A percentile compares a stretch with the other conserved stretches of the same genome.
phyloP scores from a whole-genome alignment of 2,113 vertebrate species.

The Mustela nigripes region DNA sequence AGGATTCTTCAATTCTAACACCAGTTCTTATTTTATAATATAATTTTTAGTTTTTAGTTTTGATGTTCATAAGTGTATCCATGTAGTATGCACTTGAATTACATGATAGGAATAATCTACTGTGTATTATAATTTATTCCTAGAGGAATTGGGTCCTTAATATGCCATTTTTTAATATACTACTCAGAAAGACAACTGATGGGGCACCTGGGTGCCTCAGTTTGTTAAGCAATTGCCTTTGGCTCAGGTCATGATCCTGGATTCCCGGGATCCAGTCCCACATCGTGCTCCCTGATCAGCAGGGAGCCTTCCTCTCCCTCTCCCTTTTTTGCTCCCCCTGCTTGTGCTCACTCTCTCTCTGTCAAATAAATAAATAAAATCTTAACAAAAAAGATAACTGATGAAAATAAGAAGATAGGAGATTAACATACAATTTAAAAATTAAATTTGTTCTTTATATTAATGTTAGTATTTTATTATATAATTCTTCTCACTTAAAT shows the following conservation, averaged over 20 bases:
- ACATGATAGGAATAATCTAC: background rate
- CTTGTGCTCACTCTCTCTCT: too few relatives aligned
- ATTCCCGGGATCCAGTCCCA: too few relatives aligned
- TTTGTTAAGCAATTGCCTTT: too few relatives aligned
- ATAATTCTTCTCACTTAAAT: background rate
- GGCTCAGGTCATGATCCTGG: too few relatives aligned
- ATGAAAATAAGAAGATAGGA: background rate
- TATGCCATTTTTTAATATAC: background rate
- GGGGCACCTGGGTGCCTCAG: too few relatives aligned
- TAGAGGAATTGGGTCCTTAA: background rate
- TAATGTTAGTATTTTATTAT: background rate
- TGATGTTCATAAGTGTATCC: background rate
- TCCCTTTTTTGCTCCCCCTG: too few relatives aligned
- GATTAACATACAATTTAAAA: constrained; percentile 10
- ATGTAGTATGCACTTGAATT: background rate
- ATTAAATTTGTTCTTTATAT: background rate
- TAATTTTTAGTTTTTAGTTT: background rate
- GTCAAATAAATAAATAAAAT: too few relatives aligned
- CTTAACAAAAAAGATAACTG: background rate
- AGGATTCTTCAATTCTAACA: background rate
- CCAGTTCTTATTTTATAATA: background rate
- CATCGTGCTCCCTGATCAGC: too few relatives aligned
- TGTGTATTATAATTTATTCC: background rate
- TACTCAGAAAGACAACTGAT: background rate
- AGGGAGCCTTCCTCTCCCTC: too few relatives aligned